Evolutionary conservation across 1,140 invertebrate species (phyloP).

Genomic region (Brachionus rubens): DNA sequence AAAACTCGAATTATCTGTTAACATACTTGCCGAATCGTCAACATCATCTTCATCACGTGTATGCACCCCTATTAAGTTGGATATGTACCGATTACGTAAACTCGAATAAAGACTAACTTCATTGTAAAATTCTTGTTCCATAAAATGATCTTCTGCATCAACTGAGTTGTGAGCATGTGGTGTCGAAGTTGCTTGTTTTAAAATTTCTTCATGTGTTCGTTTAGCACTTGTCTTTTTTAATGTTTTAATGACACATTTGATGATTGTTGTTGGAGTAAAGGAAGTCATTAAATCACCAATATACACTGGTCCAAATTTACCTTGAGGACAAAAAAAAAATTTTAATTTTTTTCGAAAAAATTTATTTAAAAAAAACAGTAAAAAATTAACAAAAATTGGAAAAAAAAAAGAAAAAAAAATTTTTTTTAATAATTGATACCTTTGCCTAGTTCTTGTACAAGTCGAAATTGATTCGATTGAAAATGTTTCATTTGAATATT

Average conservation of each 20-base stretch:
- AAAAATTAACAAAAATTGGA: not conserved
- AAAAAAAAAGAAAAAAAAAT: not conserved
- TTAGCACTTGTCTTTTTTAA: constrained; percentile 84
- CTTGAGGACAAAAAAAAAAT: constrained; percentile 65
- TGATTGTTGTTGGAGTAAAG: constrained; percentile 59
- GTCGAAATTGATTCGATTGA: not conserved
- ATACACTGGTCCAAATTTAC: constrained; percentile 77
- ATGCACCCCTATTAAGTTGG: constrained; percentile 86
- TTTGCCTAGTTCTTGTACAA: constrained; percentile 9
- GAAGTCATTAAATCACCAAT: constrained; percentile 79
- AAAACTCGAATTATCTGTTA: not conserved
- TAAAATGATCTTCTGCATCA: constrained; percentile 22
- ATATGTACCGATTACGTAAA: constrained; percentile 88
- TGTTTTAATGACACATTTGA: constrained; percentile 87
- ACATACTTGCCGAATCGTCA: constrained; percentile 12
- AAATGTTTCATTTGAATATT: constrained; percentile 27
- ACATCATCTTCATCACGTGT: constrained; percentile 55
- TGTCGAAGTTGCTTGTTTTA: not conserved
- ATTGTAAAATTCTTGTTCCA: constrained; percentile 81
- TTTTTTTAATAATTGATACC: constrained; percentile 30
- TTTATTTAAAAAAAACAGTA: not conserved
- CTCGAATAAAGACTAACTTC: constrained; percentile 80
- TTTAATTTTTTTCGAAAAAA: not conserved
- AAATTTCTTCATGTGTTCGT: constrained; percentile 72
- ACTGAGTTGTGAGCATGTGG: not conserved